Evolutionary conservation across 1,140 invertebrate species (phyloP), one percentile per base, ranked within the genome.

Genomic region (Coptotermes formosanus): DNA sequence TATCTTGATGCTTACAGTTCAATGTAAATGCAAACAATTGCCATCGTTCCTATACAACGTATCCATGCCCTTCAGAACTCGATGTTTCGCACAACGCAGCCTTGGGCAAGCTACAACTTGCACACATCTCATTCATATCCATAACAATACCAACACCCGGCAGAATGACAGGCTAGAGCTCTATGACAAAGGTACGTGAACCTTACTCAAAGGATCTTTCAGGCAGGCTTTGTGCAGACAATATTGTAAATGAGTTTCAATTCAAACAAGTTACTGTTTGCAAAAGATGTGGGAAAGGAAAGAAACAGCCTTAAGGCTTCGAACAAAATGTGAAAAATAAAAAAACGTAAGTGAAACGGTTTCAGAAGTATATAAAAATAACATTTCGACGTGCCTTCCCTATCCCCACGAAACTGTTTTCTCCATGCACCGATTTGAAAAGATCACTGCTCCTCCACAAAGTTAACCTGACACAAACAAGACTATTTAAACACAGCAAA

Each of bases 61-160:
- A 2, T 6, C 25, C 64, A 75, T 75, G 64, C 64, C 64, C 64
- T 75, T 75, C 64, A 30, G 14, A 75, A 75, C 64, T 75, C 25
- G 64, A 75, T 75, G 6, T 75, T 75, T 75, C 14, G 64, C 64
- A 75, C 64, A 3, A 25, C 64, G n/a, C 2, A 75, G 64, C 64
- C 64, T 75, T 75, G 25, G 16, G 64, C 64, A 75, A 75, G 64
- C 25, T 25, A 75, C 3, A 30, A 25, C 64, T 75, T 75, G 64
- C 64, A 30, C 64, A 75, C n/a, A 75, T 25, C 64, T n/a, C n/a
- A 25, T 75, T 75, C 64, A 75, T 75, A 75, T 75, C 25, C 64
- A 75, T 75, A 75, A 75, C 64, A 75, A 75, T 75, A 75, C n/a
- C n/a, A 75, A 75, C 64, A 75, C 25, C 64, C 64, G 64, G 59